Evolutionary conservation across 2,797 vertebrate species (phyloP), one percentile per base, ranked within the genome.

Genomic region (Microtus obscurus): DNA sequence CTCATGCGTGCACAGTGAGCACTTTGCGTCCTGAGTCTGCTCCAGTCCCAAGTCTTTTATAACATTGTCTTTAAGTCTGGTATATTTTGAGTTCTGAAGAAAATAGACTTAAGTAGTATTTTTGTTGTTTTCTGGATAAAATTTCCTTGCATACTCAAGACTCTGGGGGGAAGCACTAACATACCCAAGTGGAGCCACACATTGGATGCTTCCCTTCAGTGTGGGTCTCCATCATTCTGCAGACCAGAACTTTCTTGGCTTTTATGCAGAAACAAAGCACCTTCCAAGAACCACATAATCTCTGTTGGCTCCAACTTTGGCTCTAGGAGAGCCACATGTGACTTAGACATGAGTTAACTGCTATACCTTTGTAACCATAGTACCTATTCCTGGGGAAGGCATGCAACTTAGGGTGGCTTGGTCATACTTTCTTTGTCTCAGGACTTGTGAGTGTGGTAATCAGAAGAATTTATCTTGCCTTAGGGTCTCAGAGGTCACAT

Each of bases 181-280:
- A 13, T 3, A 23, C 31, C 5, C 6, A n/a, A 67, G 17, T 1
- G 1, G 14, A 21, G 12, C 4, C 0, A 3, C 17, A 19, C 29
- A 19, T 9, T 7, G 12, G 14, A 37, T 5, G 19, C 31, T 48
- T 51, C 61, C 13, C 71, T 63, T 74, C 45, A 12, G 12, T 4
- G 11, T 14, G 4, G 25, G 34, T 56, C 53, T 31, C 48, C 12
- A 8, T 5, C 0, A 0, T 23, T 17, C 25, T 71, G n/a, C 21
- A 43, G 29, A 10, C 10, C 25, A 8, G n/a, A 25, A 25, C 14
- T 17, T 17, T 19, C 21, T 80, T 80, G 78, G 77, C 40, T 29
- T 43, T 76, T 40, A 56, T 3, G 2, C 29, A 11, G 4, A 73
- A 71, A 48, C 21, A 19, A 17, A n/a, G 16, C 37, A 27, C 6